Base-by-base conservation (phyloP, 2,797 vertebrate genomes). In the Rhynchotus rufescens region DNA sequence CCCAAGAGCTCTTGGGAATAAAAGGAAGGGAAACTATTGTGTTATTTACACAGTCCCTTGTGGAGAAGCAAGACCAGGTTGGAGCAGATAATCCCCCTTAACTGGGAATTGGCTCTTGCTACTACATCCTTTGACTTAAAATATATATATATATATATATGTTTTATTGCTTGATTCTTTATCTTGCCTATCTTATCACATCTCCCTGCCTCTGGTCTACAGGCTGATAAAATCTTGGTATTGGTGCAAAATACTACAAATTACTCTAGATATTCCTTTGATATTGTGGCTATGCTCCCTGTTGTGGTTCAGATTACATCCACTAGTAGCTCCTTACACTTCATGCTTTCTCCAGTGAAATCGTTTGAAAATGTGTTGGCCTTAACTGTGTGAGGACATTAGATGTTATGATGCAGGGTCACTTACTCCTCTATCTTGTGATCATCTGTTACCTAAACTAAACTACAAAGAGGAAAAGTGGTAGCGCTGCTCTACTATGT, bases 391-490 rank as follows among this genome's bases (percentile, higher is more conserved):
- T 54, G 16, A 20, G n/a, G 56, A 80, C 38, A n/a, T 4, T 7
- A 79, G 74, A 28, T 49, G 34, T 14, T 66, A 42, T 25, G 84
- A 90, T 69, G 25, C 69, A 64, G 47, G 51, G 59, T 76, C 69
- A 78, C 8, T 94, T 90, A 67, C 75, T 94, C 66, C 84, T 71
- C 54, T 80, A 1, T 77, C 61, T 90, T 85, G 62, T 87, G 69
- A 85, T 95, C 45, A 80, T 85, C 81, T 95, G 82, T 87, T 87
- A 92, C 92, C 88, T 96, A 51, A 51, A 51, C 17, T 51, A 94
- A 82, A 20, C 16, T 78, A 80, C 69, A 87, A 94, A 94, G 79
- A 51, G 68, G 65, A 88, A 84, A 72, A 56, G 59, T 66, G 60
- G 73, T 62, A 85, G 34, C 23, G 17, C 56, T 42, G 66, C 78